These are phyloP conservation scores for Columba guinea DNA, from an alignment of 2,797 vertebrate species.

Conservation along the genomic window DNA sequence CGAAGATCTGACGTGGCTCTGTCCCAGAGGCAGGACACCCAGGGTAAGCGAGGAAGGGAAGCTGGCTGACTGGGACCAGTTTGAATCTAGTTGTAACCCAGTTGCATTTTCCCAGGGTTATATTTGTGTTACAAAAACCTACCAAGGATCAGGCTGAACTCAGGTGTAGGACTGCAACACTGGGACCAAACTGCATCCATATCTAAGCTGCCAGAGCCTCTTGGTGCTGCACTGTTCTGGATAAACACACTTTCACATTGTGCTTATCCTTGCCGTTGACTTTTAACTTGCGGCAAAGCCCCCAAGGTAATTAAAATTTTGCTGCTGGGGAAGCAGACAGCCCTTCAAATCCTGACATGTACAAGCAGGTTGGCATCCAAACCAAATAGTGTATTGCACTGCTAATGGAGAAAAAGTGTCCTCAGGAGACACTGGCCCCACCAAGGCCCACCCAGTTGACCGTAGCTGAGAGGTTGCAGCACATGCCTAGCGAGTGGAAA, in stretches of 20 bases:
- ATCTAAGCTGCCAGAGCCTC: neutral
- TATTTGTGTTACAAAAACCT: neutral
- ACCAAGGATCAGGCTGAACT: neutral
- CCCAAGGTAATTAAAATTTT: neutral
- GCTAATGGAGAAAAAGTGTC: neutral
- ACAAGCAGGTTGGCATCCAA: neutral
- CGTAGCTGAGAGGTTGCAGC: neutral
- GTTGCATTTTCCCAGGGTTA: neutral
- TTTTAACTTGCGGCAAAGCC: neutral
- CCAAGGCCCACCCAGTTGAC: neutral
- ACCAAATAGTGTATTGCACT: fast-evolving
- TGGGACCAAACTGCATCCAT: fast-evolving
- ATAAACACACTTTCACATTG: neutral
- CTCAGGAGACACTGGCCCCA: neutral
- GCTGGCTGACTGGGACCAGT: neutral
- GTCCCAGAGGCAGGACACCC: neutral
- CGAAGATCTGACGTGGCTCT: neutral
- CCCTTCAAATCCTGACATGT: neutral
- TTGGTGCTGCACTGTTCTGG: neutral
- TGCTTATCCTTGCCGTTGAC: neutral
- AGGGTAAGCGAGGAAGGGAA: neutral
- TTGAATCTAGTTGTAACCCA: neutral
- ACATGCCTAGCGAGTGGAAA: fast-evolving
- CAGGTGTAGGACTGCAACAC: neutral
- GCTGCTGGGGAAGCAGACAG: neutral